phyloP scores from a whole-genome alignment of 1,140 invertebrate species.

The Drosophila setifemur region DNA sequence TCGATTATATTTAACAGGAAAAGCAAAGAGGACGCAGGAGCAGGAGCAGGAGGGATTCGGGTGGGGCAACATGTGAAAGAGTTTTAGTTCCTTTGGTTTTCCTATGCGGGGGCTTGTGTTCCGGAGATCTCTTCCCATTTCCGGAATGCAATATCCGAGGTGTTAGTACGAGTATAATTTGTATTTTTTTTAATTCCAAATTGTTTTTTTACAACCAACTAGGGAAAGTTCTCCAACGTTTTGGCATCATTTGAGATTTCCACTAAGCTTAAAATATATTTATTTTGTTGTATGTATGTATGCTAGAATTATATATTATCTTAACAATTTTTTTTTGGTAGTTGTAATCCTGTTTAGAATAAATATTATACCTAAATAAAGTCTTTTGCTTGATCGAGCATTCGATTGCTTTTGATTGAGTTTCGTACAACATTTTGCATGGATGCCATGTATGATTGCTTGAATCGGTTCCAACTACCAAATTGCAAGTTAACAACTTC shows the following conservation, averaged over 20 bases:
- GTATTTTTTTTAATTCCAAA: neutral
- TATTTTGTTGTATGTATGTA: neutral
- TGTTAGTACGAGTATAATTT: neutral
- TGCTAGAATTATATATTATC: neutral
- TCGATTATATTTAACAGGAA: constrained; percentile 82
- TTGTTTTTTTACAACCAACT: constrained; percentile 1
- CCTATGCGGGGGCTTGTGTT: constrained; percentile 5
- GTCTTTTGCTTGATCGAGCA: constrained; percentile 16
- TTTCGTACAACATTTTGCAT: constrained; percentile 30
- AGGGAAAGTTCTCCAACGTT: too few species aligned
- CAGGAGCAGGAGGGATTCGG: constrained; percentile 7
- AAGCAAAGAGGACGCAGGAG: neutral
- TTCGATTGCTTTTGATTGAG: neutral
- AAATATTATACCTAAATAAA: constrained; percentile 24
- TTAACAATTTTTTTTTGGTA: constrained; percentile 30
- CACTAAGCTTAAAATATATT: too few species aligned
- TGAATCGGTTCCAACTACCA: too few species aligned
- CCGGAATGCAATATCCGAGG: constrained; percentile 26
- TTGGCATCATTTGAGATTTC: too few species aligned
- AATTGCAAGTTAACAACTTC: too few species aligned
- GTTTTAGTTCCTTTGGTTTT: constrained; percentile 23
- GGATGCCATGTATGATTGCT: constrained; percentile 50
- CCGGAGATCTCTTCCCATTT: constrained; percentile 33
- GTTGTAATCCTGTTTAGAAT: constrained; percentile 23
- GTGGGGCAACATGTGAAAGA: constrained; percentile 2